Evolutionary conservation across 2,113 vertebrate genomes (phyloP).

Genomic region (Toxotes jaculatrix): DNA sequence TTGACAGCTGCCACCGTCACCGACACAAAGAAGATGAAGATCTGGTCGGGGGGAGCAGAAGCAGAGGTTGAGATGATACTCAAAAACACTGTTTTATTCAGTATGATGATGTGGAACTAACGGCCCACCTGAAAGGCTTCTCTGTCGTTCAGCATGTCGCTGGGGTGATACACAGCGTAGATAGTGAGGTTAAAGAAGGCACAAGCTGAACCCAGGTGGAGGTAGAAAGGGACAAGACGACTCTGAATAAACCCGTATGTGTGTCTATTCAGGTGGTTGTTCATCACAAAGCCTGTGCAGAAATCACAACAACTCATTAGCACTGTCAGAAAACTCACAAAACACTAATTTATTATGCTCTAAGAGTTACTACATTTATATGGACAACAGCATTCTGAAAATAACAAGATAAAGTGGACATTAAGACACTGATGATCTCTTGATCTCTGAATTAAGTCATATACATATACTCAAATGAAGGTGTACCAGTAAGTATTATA

Average conservation of each 20-base stretch:
- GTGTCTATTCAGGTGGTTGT: conserved; percentile 86
- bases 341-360: neutral
- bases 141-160: conserved; percentile 79
- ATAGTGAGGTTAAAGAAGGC: conserved; percentile 88
- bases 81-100: neutral
- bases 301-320: conserved; percentile 23
- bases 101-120: neutral
- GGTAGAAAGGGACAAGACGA: conserved; percentile 87
- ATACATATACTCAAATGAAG: neutral
- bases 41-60: conserved; percentile 56
- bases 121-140: conserved; percentile 82
- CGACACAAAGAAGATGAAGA: conserved; percentile 86
- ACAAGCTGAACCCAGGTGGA: conserved; percentile 85
- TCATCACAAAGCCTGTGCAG: conserved; percentile 85
- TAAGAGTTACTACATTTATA: neutral
- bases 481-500: neutral
- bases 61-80: neutral
- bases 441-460: neutral
- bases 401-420: neutral
- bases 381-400: neutral
- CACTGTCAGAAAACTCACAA: neutral
- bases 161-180: conserved; percentile 85
- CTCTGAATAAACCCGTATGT: conserved; percentile 86
- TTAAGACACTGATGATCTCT: neutral
- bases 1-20: conserved; percentile 85